Evolutionary conservation across 2,888 invertebrate species (phyloP).

Genomic region (Nipponacmea schrenckii): DNA sequence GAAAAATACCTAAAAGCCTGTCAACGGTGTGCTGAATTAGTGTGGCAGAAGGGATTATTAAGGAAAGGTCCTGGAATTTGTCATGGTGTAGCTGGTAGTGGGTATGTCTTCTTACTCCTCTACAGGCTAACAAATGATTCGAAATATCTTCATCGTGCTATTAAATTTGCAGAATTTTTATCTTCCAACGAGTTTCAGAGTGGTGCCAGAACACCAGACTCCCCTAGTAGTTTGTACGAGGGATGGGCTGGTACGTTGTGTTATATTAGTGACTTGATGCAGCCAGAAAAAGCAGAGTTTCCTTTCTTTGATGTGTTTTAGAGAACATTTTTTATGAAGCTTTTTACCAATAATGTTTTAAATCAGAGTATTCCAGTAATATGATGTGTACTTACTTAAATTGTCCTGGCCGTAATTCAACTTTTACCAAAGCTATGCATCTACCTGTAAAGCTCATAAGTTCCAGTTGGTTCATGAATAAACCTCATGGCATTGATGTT

Average conservation of each 20-base stretch:
- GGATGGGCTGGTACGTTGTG: conserved; percentile 88
- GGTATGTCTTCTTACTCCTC: conserved; percentile 71
- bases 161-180: conserved; percentile 82
- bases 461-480: too few species aligned
- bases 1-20: conserved; percentile 79
- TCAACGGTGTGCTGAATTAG: conserved; percentile 77
- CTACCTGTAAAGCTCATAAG: background rate
- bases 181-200: conserved; percentile 54
- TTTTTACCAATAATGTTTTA: too few species aligned
- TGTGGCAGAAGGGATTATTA: conserved; percentile 85
- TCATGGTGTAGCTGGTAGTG: conserved; percentile 75
- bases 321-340: background rate
- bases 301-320: conserved; percentile 83
- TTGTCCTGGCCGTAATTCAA: background rate
- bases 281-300: conserved; percentile 81
- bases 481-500: too few species aligned
- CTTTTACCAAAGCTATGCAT: too few species aligned
- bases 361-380: background rate
- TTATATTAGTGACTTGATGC: conserved; percentile 80
- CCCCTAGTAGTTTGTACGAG: conserved; percentile 86
- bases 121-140: conserved; percentile 79
- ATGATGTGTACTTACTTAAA: background rate
- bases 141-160: conserved; percentile 78
- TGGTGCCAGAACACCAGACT: conserved; percentile 81
- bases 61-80: conserved; percentile 90